Percentiles rank a stretch among this genome's conserved stretches.
These are phyloP conservation scores for Reticulitermes speratus DNA, from an alignment of 1,140 invertebrate genomes.

Conservation along the genomic window DNA sequence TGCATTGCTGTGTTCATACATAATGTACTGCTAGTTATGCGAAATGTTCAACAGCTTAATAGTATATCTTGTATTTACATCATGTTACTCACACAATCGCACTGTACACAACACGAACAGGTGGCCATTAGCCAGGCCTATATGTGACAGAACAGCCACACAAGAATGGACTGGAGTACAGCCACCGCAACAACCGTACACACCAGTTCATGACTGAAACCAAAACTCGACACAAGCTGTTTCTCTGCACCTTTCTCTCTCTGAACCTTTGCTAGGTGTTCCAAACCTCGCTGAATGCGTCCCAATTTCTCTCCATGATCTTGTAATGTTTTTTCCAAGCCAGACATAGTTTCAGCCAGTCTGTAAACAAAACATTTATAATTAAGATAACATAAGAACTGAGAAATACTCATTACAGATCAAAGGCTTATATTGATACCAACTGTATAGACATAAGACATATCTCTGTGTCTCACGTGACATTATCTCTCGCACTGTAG, in stretches of 20 bases:
- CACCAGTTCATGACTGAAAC: not conserved
- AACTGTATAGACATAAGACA: not conserved
- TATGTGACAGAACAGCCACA: conserved; percentile 22
- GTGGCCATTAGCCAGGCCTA: not conserved
- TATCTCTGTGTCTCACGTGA: too few relatives aligned
- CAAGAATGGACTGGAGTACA: conserved; percentile 6
- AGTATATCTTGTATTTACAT: not conserved
- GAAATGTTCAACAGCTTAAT: not conserved
- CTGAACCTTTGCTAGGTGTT: conserved; percentile 48
- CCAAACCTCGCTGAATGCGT: conserved; percentile 48
- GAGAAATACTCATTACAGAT: not conserved
- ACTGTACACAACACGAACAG: too few relatives aligned
- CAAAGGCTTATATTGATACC: not conserved
- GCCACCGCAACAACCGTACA: conserved; percentile 5
- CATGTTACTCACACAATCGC: not conserved
- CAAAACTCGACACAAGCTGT: not conserved
- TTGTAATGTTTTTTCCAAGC: conserved; percentile 46
- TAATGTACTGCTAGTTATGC: not conserved
- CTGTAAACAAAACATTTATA: conserved; percentile 39
- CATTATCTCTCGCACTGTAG: too few relatives aligned
- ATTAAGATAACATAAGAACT: not conserved
- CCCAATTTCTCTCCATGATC: conserved; percentile 49
- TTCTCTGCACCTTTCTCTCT: conserved; percentile 37
- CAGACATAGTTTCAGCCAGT: conserved; percentile 45
- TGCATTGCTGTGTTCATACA: not conserved